Evolutionary conservation across 2,797 vertebrate species (phyloP).

Genomic region (Cyprinella venusta): DNA sequence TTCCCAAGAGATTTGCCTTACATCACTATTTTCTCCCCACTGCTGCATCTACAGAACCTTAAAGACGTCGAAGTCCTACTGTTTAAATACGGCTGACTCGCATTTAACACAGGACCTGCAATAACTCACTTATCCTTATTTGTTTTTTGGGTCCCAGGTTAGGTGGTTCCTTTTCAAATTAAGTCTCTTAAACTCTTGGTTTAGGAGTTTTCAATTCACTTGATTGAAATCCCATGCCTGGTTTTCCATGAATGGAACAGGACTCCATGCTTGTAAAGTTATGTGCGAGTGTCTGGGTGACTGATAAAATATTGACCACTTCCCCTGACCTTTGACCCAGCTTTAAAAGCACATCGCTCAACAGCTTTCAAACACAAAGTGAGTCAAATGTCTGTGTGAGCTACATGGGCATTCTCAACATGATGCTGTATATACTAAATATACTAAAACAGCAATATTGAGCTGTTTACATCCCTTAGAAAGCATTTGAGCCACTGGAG

Average conservation of each 20-base stretch:
- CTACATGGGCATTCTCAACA: neutral
- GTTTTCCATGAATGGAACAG: neutral
- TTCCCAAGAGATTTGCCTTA: neutral
- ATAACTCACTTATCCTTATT: slow-evolving; percentile 16
- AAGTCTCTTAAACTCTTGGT: neutral
- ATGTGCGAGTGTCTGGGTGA: slow-evolving; percentile 56
- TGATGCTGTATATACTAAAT: neutral
- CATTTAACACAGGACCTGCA: neutral
- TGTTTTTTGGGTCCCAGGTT: slow-evolving; percentile 17
- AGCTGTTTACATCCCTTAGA: neutral
- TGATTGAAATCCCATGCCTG: slow-evolving; percentile 26
- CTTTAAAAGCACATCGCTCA: slow-evolving; percentile 71
- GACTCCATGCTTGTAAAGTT: slow-evolving; percentile 35
- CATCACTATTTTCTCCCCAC: neutral
- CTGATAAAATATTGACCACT: slow-evolving; percentile 69
- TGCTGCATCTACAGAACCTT: neutral
- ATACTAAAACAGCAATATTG: neutral
- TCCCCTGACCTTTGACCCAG: slow-evolving; percentile 71
- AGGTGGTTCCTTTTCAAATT: slow-evolving; percentile 8
- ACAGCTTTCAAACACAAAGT: slow-evolving; percentile 48
- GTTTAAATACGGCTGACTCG: slow-evolving; percentile 1
- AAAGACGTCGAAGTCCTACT: neutral
- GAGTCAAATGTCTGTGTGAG: neutral
- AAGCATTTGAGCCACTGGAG: neutral
- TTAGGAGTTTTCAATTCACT: slow-evolving; percentile 7